These are phyloP conservation scores for Busseola fusca DNA, from an alignment of 2,888 invertebrate genomes.

Conservation along the genomic window DNA sequence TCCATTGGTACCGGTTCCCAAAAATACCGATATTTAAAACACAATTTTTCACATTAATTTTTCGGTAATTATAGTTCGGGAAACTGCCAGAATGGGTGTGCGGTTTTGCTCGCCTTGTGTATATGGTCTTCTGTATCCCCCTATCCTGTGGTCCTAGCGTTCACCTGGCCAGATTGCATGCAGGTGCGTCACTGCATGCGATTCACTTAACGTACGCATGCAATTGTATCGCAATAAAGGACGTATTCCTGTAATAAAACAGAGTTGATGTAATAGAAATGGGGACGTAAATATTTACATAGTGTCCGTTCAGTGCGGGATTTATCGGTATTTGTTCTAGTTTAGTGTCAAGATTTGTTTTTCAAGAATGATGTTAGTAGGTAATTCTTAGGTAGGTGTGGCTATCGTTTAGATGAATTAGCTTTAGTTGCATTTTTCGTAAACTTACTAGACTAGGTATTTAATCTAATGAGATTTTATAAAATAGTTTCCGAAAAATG, in stretches of 20 bases:
- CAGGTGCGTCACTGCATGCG: conserved; percentile 58
- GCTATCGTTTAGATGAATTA: not conserved
- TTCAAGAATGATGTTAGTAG: conserved; percentile 27
- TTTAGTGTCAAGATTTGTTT: conserved; percentile 27
- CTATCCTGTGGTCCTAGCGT: conserved; percentile 14
- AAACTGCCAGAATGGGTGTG: not conserved
- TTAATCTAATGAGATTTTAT: too few relatives aligned
- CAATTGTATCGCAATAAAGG: conserved; percentile 48
- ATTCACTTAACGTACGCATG: conserved; percentile 46
- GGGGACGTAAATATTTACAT: conserved; percentile 50
- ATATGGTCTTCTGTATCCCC: not conserved
- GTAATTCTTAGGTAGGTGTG: not conserved
- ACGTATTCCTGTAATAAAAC: conserved; percentile 39
- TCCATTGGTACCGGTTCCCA: too few relatives aligned
- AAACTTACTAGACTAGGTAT: not conserved
- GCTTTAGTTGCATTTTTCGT: not conserved
- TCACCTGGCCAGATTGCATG: conserved; percentile 61
- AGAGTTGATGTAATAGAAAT: conserved; percentile 36
- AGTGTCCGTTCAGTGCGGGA: conserved; percentile 41
- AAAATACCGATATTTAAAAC: not conserved
- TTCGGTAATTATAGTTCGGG: not conserved
- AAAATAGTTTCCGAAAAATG: too few relatives aligned
- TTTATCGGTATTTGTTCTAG: conserved; percentile 38
- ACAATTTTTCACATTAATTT: not conserved
- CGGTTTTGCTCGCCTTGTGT: too few relatives aligned